These are phyloP conservation scores for Montifringilla adamsi DNA, from an alignment of 2,113 vertebrate genomes.

Conservation along the genomic window DNA sequence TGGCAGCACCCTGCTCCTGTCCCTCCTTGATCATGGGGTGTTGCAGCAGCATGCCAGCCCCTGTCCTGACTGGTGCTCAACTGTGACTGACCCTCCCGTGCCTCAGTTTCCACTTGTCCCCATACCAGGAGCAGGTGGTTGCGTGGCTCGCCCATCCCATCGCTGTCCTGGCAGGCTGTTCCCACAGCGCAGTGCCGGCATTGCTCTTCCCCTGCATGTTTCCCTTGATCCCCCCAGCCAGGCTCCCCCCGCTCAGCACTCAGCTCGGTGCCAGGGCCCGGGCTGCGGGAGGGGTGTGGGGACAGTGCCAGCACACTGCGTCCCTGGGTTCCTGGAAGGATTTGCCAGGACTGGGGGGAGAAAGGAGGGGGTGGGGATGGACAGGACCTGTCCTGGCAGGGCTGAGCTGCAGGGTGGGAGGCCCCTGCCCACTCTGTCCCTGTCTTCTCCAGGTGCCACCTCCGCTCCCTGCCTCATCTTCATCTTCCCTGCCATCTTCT, in stretches of 20 bases:
- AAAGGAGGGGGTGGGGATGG: neutral
- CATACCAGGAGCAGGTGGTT: fast-evolving
- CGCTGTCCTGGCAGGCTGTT: neutral
- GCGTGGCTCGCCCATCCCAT: fast-evolving
- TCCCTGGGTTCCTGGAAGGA: conserved; percentile 15
- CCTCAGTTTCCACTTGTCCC: neutral
- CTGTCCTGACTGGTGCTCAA: neutral
- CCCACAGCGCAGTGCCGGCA: fast-evolving
- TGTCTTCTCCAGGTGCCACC: conserved; percentile 87
- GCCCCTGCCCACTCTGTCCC: neutral
- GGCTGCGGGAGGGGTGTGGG: neutral
- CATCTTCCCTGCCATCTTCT: conserved; percentile 97
- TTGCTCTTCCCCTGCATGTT: neutral
- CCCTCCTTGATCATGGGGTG: neutral
- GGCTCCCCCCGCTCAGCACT: neutral
- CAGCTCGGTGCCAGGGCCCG: neutral
- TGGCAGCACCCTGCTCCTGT: neutral
- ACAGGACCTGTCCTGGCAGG: neutral
- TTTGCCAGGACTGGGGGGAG: neutral
- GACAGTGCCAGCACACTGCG: neutral
- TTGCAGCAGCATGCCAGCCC: neutral
- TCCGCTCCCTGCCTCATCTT: conserved; percentile 98
- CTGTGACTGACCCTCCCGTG: neutral
- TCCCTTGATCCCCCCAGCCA: neutral
- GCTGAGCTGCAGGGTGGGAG: neutral